Evolutionary conservation across 1,140 invertebrate species (phyloP).

Genomic region (Polyergus mexicanus): DNA sequence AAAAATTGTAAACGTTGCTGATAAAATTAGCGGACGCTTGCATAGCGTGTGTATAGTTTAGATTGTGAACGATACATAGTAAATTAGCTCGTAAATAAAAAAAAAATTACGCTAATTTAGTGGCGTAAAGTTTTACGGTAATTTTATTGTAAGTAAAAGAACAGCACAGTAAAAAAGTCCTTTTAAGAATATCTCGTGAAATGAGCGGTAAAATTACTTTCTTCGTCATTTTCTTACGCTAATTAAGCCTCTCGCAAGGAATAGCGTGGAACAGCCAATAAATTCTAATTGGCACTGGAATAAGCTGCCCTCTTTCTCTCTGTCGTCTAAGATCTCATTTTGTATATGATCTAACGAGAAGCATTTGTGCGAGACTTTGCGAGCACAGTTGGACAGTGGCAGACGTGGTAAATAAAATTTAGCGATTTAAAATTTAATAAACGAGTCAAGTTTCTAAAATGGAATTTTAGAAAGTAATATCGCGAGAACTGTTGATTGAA

Average conservation of each 20-base stretch:
- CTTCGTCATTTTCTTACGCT: neutral
- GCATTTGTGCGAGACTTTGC: neutral
- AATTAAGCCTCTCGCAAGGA: neutral
- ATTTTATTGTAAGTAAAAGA: constrained; percentile 6
- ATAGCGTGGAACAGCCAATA: constrained; percentile 8
- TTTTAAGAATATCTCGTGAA: constrained; percentile 22
- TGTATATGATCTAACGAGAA: neutral
- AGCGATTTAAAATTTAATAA: constrained; percentile 52
- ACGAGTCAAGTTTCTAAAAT: constrained; percentile 35
- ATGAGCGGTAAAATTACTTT: constrained; percentile 16
- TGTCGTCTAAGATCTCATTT: neutral
- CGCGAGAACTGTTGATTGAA: constrained; percentile 58
- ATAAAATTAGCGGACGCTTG: neutral
- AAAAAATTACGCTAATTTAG: neutral
- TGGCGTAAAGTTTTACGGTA: neutral
- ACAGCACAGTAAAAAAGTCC: neutral
- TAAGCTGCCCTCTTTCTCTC: neutral
- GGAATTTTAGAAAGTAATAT: constrained; percentile 56
- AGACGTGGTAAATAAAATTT: constrained; percentile 41
- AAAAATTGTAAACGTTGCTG: neutral
- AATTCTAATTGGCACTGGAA: constrained; percentile 14
- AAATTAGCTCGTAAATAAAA: neutral
- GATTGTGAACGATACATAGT: neutral
- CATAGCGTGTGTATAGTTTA: neutral
- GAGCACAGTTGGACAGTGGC: neutral